Base-by-base conservation (phyloP, 2,113 vertebrate species). In the Physeter macrocephalus region DNA sequence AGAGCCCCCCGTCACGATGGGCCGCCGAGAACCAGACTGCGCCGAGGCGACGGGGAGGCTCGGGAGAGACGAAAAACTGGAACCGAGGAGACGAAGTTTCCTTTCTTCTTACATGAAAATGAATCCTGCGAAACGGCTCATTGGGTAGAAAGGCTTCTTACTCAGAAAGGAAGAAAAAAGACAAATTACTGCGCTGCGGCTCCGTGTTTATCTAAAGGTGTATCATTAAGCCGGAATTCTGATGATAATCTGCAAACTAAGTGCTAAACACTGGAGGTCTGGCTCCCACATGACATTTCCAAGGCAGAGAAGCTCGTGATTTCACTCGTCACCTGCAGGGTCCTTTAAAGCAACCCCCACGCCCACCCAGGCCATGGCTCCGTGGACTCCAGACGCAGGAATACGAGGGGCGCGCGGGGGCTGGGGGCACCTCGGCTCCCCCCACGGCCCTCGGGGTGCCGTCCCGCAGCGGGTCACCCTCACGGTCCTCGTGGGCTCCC, bases 11-110 rank as follows among this genome's bases (percentile, higher is more conserved):
- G 54, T 67, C 27, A 17, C 8, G 46, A 31, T 2, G 31, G 46
- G 3, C 1, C 5, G 11, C 31, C 8, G 11, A 57, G 54, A 43
- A 7, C 39, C 20, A 12, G 23, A 31, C 41, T 21, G 36, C 36
- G 2, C 8, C 2, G 14, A 31, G 18, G 52, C 0, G 11, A 52
- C 15, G 0, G 34, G 6, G 8, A 31, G 36, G 43, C 36, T 3
- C 13, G n/a, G 61, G 89, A 64, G 29, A 74, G 17, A 46, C 18
- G 5, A 75, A 18, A 96, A 66, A 3, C 54, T 13, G 1, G n/a
- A 74, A 39, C 0, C 62, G 62, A 1, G 36, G 64, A 8, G 1
- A 9, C 36, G 77, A 88, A 17, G 0, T 6, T 0, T 21, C 12
- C 81, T 86, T 96, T 15, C 10, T n/a, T 27, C 8, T 25, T 12